Base-by-base conservation (phyloP, 2,113 vertebrate genomes). In the Electrona antarctica region DNA sequence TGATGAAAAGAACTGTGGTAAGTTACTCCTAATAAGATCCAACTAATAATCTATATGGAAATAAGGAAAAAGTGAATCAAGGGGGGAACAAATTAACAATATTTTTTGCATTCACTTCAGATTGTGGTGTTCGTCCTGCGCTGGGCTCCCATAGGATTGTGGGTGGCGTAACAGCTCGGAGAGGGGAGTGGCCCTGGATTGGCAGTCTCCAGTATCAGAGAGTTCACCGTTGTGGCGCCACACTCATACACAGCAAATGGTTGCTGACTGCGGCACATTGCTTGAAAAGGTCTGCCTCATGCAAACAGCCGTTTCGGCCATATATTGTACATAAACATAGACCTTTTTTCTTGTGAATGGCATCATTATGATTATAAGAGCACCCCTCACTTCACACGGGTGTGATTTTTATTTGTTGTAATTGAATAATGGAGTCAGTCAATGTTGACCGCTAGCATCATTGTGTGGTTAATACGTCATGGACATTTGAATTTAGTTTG, bases 121-220 rank as follows among this genome's bases (percentile, higher is more conserved):
- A 95, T 69, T 99, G 97, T 0, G 98, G 98, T 47, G 50, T 73
- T 45, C 90, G 94, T 1, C 90, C 92, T 0, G 86, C 86, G 0
- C 6, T 92, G 65, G 89, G 91, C 8, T 89, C 90, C 65, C 92
- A 94, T 58, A 94, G 92, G 92, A 97, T 98, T 0, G 95, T 98
- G 79, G 97, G 96, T 0, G 97, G 96, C 63, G 93, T 93, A 7
- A 85, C 92, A 0, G 95, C 95, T 0, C 88, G 86, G 0, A 91
- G 86, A 10, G 97, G 96, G 7, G 96, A 98, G 80, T 98, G 96
- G 96, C 97, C 97, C 0, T 98, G 97, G 97, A 94, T 97, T 41
- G 96, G 90, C 64, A 98, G 97, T 56, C 94, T 99, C 8, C 95
- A 96, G 94, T 93, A 95, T 61, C 89, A 90, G 72, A 92, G 73